A percentile compares a stretch with the other conserved stretches of the same genome.
phyloP scores from a whole-genome alignment of 1,140 invertebrate genomes.

The Eupristina koningsbergeri region DNA sequence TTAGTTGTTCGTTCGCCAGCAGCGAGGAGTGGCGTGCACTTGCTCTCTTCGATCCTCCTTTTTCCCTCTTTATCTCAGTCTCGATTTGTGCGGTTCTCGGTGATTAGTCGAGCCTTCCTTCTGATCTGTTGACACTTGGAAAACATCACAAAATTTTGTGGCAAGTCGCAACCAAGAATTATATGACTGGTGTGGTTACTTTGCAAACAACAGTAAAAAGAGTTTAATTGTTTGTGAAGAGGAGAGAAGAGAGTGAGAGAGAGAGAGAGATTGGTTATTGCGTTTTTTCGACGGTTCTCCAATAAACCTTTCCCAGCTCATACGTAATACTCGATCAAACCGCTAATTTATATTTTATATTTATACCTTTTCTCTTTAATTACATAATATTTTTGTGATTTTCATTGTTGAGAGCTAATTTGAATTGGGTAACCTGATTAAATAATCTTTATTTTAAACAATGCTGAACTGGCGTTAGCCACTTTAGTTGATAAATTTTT shows the following conservation, averaged over 20 bases:
- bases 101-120: no score
- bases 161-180: background rate
- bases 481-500: background rate
- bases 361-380: no score
- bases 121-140: background rate
- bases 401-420: no score
- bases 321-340: no score
- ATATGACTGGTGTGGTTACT: background rate
- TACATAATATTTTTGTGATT: no score
- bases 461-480: no score
- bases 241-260: background rate
- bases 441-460: no score
- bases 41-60: constrained; percentile 31
- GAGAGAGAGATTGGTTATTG: background rate
- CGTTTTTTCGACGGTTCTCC: no score
- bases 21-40: constrained; percentile 58
- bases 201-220: background rate
- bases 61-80: constrained; percentile 2
- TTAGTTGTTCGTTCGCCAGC: constrained; percentile 64
- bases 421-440: no score
- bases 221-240: background rate
- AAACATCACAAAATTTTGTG: background rate
- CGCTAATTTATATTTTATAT: no score
- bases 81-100: background rate
- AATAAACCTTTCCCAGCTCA: no score